Conservation (phyloP, 2,113 vertebrate genomes). For the Perca flavescens region DNA sequence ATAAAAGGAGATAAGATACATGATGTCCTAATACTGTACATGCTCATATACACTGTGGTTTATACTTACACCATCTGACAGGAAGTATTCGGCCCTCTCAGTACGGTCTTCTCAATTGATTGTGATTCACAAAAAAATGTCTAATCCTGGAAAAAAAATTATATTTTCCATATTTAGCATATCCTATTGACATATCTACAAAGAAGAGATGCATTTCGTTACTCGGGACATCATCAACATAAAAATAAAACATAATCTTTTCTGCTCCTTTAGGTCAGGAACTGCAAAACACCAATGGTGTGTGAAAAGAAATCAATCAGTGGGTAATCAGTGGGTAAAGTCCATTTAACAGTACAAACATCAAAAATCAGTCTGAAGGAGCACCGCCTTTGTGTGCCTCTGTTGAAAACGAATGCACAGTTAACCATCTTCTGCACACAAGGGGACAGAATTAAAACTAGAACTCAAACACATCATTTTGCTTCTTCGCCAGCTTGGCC, state of each 20-base stretch:
- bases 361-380: slow-evolving; percentile 72
- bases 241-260: slow-evolving; percentile 49
- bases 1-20: slow-evolving; percentile 63
- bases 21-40: slow-evolving; percentile 72
- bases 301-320: slow-evolving; percentile 61
- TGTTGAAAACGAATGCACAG: slow-evolving; percentile 30
- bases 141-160: slow-evolving; percentile 33
- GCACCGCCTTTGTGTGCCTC: slow-evolving; percentile 41
- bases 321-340: slow-evolving; percentile 49
- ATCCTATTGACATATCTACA: slow-evolving; percentile 72
- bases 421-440: slow-evolving; percentile 42
- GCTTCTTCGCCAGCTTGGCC: slow-evolving; percentile 97
- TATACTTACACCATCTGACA: slow-evolving; percentile 67
- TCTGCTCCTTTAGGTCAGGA: slow-evolving; percentile 45
- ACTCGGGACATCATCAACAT: slow-evolving; percentile 63
- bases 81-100: slow-evolving; percentile 70
- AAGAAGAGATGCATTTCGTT: slow-evolving; percentile 58
- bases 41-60: slow-evolving; percentile 70
- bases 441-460: slow-evolving; percentile 83
- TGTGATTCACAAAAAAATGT: slow-evolving; percentile 51
- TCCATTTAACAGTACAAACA: slow-evolving; percentile 75
- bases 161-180: slow-evolving; percentile 40
- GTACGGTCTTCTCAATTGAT: slow-evolving; percentile 47
- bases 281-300: slow-evolving; percentile 55
- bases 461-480: slow-evolving; percentile 98